phyloP scores from a whole-genome alignment of 1,140 invertebrate species.

The Aphelinus atriplicis region DNA sequence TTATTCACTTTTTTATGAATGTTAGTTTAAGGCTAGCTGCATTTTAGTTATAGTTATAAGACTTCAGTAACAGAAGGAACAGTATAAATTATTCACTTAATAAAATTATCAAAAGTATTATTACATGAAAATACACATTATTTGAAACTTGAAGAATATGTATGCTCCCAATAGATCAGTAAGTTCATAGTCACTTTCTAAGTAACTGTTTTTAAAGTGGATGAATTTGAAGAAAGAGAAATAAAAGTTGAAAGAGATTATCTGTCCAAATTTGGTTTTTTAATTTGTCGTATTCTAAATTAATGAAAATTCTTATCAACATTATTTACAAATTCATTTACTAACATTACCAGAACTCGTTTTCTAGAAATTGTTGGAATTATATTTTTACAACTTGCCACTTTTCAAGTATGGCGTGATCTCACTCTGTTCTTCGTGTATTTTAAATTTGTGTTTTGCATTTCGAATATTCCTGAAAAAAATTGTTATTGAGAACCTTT shows the following conservation, averaged over 20 bases:
- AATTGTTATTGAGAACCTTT: too few relatives aligned
- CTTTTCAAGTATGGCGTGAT: too few relatives aligned
- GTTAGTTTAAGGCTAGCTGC: neutral
- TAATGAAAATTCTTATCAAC: neutral
- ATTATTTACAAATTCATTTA: slow-evolving; percentile 13
- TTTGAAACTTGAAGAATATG: too few relatives aligned
- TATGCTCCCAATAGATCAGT: neutral
- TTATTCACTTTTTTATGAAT: neutral
- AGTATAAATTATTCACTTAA: too few relatives aligned
- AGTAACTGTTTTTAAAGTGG: slow-evolving; percentile 9
- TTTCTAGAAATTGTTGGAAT: neutral
- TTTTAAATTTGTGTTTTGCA: too few relatives aligned
- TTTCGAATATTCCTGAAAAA: too few relatives aligned
- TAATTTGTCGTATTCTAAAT: neutral
- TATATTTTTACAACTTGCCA: too few relatives aligned
- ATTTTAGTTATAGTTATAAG: neutral
- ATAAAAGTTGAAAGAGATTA: slow-evolving; percentile 4
- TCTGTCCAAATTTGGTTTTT: neutral
- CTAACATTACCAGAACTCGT: neutral
- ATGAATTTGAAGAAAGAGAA: neutral
- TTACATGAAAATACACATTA: too few relatives aligned
- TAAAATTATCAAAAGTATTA: too few relatives aligned
- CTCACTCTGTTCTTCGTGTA: too few relatives aligned
- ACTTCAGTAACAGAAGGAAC: too few relatives aligned
- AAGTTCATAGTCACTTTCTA: neutral